Evolutionary conservation across 1,140 invertebrate genomes (phyloP).

Genomic region (Paraescarpia echinospica): DNA sequence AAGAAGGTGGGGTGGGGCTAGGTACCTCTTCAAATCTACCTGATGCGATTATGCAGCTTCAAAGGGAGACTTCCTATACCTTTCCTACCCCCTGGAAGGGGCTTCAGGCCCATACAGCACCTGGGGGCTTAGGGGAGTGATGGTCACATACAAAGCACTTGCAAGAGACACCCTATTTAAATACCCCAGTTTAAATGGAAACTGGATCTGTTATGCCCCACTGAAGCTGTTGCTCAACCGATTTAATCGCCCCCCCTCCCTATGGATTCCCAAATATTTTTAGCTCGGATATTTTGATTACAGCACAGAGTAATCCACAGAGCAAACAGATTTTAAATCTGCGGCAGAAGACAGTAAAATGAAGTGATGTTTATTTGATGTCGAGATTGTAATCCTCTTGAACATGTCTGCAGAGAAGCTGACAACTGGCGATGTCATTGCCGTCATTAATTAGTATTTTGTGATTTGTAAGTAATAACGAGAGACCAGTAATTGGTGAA

Average conservation of each 20-base stretch:
- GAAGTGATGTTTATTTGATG: not conserved
- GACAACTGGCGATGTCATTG: not conserved
- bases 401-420: not conserved
- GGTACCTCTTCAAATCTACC: not conserved
- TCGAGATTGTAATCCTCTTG: not conserved
- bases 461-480: not conserved
- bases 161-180: not conserved
- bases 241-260: not conserved
- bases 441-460: not conserved
- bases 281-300: not conserved
- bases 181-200: not conserved
- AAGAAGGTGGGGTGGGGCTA: not conserved
- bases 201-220: not conserved
- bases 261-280: not conserved
- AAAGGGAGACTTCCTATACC: not conserved
- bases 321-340: not conserved
- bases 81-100: not conserved
- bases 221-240: not conserved
- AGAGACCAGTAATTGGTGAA: not conserved
- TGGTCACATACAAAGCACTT: not conserved
- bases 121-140: not conserved
- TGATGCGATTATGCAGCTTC: not conserved
- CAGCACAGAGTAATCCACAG: not conserved
- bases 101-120: not conserved
- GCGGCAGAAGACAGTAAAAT: not conserved